Percentiles rank a stretch among this genome's conserved stretches.
These are phyloP conservation scores for Iguana delicatissima DNA, from an alignment of 2,797 vertebrate genomes.

Conservation along the genomic window DNA sequence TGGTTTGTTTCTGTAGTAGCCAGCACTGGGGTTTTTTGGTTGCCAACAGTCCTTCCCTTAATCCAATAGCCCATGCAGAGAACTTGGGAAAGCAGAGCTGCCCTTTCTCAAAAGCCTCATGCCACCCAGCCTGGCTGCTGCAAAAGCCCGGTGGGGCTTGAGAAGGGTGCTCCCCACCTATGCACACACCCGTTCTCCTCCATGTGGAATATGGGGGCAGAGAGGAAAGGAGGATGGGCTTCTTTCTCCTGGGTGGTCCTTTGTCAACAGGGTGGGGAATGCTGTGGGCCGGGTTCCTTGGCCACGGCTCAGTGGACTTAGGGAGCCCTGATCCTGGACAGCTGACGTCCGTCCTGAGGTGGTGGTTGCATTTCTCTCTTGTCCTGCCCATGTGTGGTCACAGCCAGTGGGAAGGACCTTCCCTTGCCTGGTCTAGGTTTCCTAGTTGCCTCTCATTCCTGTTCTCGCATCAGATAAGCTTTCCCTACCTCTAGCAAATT, in stretches of 20 bases:
- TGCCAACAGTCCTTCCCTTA: neutral
- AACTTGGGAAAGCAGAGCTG: neutral
- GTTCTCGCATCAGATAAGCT: too few relatives aligned
- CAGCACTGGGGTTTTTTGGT: fast-evolving
- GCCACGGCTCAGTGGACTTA: neutral
- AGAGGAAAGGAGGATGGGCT: neutral
- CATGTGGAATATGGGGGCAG: neutral
- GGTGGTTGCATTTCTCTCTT: fast-evolving
- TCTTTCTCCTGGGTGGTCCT: neutral
- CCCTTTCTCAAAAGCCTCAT: neutral
- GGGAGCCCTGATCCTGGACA: neutral
- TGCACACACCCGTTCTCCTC: neutral
- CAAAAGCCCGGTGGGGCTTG: neutral
- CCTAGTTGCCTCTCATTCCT: neutral
- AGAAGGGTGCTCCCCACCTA: too few relatives aligned
- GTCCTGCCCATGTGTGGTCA: neutral
- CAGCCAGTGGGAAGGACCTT: neutral
- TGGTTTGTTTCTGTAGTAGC: too few relatives aligned
- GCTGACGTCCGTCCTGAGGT: neutral
- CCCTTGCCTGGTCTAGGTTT: neutral
- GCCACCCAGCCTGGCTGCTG: neutral
- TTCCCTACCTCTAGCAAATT: neutral
- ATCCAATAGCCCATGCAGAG: too few relatives aligned
- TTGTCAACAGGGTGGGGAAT: too few relatives aligned
- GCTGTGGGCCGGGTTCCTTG: too few relatives aligned